Percentiles rank a stretch among this genome's conserved stretches.
These are phyloP conservation scores for Ptychodera flava DNA, from an alignment of 35 echinoderm and acorn worm genomes.

Conservation along the genomic window DNA sequence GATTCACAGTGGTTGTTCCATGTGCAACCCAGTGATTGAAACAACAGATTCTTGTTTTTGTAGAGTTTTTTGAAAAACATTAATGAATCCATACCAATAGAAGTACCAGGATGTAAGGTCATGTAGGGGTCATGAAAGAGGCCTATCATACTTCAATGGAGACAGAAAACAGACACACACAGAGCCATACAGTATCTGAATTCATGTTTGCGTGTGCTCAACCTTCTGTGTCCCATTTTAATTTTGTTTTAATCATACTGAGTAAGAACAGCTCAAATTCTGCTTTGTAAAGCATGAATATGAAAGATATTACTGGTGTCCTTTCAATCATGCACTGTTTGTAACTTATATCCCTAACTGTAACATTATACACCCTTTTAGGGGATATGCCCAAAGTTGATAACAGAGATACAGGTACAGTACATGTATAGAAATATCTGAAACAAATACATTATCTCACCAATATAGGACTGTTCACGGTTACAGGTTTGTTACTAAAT, in stretches of 20 bases:
- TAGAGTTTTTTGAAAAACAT: too few relatives aligned
- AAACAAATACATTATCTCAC: neutral
- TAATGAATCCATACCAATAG: too few relatives aligned
- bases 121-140: too few relatives aligned
- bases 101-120: too few relatives aligned
- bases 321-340: neutral
- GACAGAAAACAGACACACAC: neutral
- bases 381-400: neutral
- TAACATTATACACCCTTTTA: neutral
- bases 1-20: too few relatives aligned
- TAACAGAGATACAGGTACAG: neutral
- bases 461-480: too few relatives aligned
- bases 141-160: neutral
- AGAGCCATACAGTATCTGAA: slow-evolving; percentile 1
- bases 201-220: neutral
- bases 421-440: neutral
- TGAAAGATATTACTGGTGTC: neutral
- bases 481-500: too few relatives aligned
- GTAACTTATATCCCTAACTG: neutral
- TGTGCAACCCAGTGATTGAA: too few relatives aligned
- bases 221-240: neutral
- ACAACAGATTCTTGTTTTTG: too few relatives aligned
- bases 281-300: neutral
- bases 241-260: neutral
- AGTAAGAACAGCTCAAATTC: neutral